A percentile compares a stretch with the other conserved stretches of the same genome.
Conservation (phyloP, 1,140 invertebrate species). For the Epicauta chinensis region DNA sequence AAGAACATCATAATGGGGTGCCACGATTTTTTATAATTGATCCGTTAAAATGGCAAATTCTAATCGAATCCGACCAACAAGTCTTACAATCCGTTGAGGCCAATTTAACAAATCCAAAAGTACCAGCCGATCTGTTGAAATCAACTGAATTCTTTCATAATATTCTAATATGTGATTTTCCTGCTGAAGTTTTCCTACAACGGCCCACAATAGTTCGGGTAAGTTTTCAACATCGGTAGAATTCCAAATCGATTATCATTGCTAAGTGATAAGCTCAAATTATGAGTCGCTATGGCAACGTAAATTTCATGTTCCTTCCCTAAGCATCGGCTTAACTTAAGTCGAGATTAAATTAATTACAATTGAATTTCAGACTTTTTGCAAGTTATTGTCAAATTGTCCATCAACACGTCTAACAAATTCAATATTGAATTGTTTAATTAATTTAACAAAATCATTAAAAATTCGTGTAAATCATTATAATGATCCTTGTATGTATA, state of each 20-base stretch:
- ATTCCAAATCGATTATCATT: too few species aligned
- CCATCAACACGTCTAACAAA: slow-evolving; percentile 30
- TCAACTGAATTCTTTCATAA: slow-evolving; percentile 57
- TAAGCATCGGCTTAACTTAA: too few species aligned
- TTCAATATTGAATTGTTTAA: slow-evolving; percentile 42
- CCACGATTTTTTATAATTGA: neutral
- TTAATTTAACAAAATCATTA: slow-evolving; percentile 45
- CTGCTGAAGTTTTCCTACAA: slow-evolving; percentile 62
- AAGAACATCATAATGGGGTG: too few species aligned
- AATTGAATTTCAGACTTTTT: slow-evolving; percentile 27
- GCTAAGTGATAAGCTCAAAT: too few species aligned
- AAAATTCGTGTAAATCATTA: slow-evolving; percentile 46
- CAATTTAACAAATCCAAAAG: slow-evolving; percentile 29
- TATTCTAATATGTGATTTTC: slow-evolving; percentile 62
- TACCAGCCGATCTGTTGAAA: slow-evolving; percentile 29
- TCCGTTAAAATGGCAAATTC: slow-evolving; percentile 33
- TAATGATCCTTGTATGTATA: slow-evolving; percentile 46
- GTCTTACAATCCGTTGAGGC: slow-evolving; percentile 38
- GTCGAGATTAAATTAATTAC: neutral
- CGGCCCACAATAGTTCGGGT: slow-evolving; percentile 55
- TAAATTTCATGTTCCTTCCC: too few species aligned
- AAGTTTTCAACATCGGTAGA: slow-evolving; percentile 30
- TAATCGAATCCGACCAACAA: slow-evolving; percentile 36
- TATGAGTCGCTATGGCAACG: too few species aligned
- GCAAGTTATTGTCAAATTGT: slow-evolving; percentile 26